phyloP scores from a whole-genome alignment of 2,888 invertebrate genomes.

The Andrena chrysosceles region DNA sequence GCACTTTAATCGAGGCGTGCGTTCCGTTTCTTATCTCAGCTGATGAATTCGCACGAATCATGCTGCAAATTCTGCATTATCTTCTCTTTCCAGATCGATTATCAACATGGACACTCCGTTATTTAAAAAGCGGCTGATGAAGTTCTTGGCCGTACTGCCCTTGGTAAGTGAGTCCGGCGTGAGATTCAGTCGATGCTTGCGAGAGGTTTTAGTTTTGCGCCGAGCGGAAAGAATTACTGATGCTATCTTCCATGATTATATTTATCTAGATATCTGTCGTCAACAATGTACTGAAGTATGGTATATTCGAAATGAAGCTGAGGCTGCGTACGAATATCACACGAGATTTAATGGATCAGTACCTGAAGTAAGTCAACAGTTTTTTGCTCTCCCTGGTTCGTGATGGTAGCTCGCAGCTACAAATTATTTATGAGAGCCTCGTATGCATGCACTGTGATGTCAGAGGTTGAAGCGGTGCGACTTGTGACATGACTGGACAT shows the following conservation, averaged over 20 bases:
- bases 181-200: background rate
- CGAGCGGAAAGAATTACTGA: conserved; percentile 34
- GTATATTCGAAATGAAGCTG: conserved; percentile 96
- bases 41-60: background rate
- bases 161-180: conserved; percentile 87
- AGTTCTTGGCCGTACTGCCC: conserved; percentile 95
- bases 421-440: background rate
- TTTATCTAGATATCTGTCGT: conserved; percentile 94
- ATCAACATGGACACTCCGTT: conserved; percentile 93
- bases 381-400: too few species aligned
- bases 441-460: background rate
- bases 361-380: conserved; percentile 90
- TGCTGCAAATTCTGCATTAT: background rate
- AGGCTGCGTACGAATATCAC: conserved; percentile 96
- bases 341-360: conserved; percentile 94
- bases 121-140: conserved; percentile 91
- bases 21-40: background rate
- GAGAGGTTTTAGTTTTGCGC: too few species aligned
- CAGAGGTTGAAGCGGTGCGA: background rate
- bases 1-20: conserved; percentile 96
- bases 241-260: conserved; percentile 62
- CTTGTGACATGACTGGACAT: background rate
- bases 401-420: background rate
- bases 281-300: conserved; percentile 97
- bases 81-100: conserved; percentile 91